These are phyloP conservation scores for Rhagoletis zephyria DNA, from an alignment of 1,140 invertebrate species.

Conservation along the genomic window DNA sequence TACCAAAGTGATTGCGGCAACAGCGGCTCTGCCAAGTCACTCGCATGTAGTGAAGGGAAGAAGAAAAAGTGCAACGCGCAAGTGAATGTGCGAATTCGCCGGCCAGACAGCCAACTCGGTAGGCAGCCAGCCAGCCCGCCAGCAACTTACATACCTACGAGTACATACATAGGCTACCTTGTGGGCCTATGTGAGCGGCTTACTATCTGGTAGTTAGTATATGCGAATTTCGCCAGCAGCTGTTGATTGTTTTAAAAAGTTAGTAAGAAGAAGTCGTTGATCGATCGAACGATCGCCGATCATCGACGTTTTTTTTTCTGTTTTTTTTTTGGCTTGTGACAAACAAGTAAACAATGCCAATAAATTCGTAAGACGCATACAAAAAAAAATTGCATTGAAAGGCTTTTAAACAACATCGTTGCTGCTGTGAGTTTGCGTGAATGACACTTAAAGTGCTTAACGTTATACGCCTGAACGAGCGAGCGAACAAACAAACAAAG, in stretches of 20 bases:
- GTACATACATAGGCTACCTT: neutral
- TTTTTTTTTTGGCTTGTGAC: neutral
- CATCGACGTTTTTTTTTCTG: neutral
- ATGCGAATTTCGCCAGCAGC: neutral
- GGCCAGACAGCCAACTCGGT: no score
- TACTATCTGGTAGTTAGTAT: neutral
- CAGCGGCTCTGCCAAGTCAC: neutral
- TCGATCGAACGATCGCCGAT: neutral
- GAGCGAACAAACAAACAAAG: slow-evolving; percentile 20
- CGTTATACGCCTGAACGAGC: neutral
- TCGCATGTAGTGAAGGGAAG: neutral
- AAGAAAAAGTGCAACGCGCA: slow-evolving; percentile 14
- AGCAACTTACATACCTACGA: neutral
- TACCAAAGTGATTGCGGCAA: neutral
- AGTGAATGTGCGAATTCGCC: slow-evolving; percentile 29
- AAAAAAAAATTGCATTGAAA: slow-evolving; percentile 41
- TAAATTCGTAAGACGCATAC: neutral
- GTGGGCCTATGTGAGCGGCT: no score
- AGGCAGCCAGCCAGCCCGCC: neutral
- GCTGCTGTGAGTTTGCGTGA: slow-evolving; percentile 16
- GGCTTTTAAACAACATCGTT: slow-evolving; percentile 33
- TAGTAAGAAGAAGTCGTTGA: neutral
- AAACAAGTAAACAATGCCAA: neutral
- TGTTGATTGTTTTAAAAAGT: neutral
- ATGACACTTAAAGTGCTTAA: neutral